Evolutionary conservation across 37 sponge, comb jelly and placozoan genomes (phyloP), one percentile per base, ranked within the genome.

Genomic region (Axinella damicornis): DNA sequence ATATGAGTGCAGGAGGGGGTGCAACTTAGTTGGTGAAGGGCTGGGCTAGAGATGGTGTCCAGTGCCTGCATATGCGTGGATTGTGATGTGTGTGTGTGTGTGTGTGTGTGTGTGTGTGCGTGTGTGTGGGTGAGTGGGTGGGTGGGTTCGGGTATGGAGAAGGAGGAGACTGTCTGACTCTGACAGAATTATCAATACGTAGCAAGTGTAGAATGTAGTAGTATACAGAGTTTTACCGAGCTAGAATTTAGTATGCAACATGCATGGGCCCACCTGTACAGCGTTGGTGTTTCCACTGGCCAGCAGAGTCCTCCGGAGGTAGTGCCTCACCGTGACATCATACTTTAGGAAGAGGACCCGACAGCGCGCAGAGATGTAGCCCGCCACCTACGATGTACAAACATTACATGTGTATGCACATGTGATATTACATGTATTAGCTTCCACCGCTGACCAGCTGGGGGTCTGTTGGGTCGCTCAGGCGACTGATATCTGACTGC

Each of bases 391-490:
- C n/a, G n/a, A n/a, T n/a, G n/a, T n/a, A n/a, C n/a, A n/a, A n/a
- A n/a, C n/a, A n/a, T n/a, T n/a, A n/a, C n/a, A n/a, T n/a, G n/a
- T n/a, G n/a, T n/a, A n/a, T n/a, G n/a, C n/a, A n/a, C n/a, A n/a
- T n/a, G n/a, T n/a, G n/a, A n/a, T n/a, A n/a, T n/a, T n/a, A n/a
- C n/a, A n/a, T n/a, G n/a, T n/a, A n/a, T n/a, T n/a, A n/a, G n/a
- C n/a, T n/a, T n/a, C n/a, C n/a, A 16, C 6, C 62, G 53, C 65
- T 53, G 65, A 84, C 90, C 65, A 79, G 35, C 28, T 78, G 5
- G 22, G 85, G 91, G 58, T 76, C 77, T 70, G 38, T 69, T 22
- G 92, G 76, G 22, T 87, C 53, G 2, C 65, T 30, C 31, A 92
- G 73, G 4, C 32, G 61, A 58, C 75, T 66, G 56, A 92, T 77